Evolutionary conservation across 2,113 vertebrate genomes (phyloP).

Genomic region (Channa argus): DNA sequence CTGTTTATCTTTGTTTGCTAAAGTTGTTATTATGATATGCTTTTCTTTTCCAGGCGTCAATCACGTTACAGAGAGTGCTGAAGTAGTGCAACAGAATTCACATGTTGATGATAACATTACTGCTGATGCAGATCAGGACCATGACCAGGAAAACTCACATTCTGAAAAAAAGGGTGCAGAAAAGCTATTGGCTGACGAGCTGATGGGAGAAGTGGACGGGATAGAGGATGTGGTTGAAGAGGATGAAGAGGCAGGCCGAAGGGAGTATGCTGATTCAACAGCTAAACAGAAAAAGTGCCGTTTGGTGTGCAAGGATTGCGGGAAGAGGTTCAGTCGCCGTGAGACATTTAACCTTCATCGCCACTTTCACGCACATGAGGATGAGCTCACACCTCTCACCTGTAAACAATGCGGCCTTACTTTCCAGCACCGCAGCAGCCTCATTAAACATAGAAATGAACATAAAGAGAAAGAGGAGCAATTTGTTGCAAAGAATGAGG

Average conservation of each 20-base stretch:
- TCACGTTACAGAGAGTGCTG: conserved; percentile 6
- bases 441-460: conserved; percentile 80
- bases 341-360: conserved; percentile 85
- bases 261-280: conserved; percentile 1
- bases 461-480: conserved; percentile 71
- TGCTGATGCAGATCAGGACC: conserved; percentile 18
- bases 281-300: conserved; percentile 62
- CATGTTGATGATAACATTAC: conserved; percentile 1
- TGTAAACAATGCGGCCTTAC: conserved; percentile 83
- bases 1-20: conserved; percentile 4
- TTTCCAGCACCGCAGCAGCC: conserved; percentile 82
- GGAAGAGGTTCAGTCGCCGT: conserved; percentile 78
- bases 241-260: not conserved
- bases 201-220: conserved; percentile 16
- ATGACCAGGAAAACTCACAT: not conserved
- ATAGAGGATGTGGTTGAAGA: conserved; percentile 21
- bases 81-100: conserved; percentile 24
- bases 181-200: not conserved
- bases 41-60: conserved; percentile 42
- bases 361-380: conserved; percentile 83
- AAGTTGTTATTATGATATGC: conserved; percentile 16
- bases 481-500: conserved; percentile 48
- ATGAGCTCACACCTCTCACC: conserved; percentile 80
- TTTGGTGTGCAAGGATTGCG: conserved; percentile 81
- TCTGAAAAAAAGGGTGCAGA: not conserved